Evolutionary conservation across 30 jellyfish, hydroid and myxozoan species (phyloP).

Genomic region (Chrysaora quinquecirrha): DNA sequence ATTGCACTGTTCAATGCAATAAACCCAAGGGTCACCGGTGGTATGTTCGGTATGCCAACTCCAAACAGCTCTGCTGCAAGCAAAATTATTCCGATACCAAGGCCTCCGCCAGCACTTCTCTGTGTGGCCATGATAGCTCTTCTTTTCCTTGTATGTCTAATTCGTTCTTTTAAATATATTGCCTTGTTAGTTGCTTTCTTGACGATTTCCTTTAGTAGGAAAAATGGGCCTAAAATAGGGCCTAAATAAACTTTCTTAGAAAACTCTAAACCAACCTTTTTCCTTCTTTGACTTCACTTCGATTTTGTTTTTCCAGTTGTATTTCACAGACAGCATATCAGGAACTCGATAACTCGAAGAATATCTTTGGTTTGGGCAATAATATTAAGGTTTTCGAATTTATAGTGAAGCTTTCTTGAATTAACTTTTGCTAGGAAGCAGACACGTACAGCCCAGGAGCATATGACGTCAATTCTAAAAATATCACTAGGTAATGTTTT

Average conservation of each 20-base stretch:
- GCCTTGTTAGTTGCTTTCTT: too few relatives aligned
- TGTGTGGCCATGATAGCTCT: background rate
- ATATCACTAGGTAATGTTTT: too few relatives aligned
- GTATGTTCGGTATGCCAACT: conserved; percentile 81
- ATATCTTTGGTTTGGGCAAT: background rate
- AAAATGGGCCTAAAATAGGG: conserved; percentile 22
- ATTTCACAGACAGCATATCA: background rate
- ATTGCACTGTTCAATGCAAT: conserved; percentile 77
- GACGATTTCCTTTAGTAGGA: too few relatives aligned
- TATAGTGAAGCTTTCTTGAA: too few relatives aligned
- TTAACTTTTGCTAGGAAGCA: too few relatives aligned
- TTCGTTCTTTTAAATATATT: too few relatives aligned
- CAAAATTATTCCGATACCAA: conserved; percentile 69
- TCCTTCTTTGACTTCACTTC: background rate
- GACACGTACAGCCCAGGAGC: too few relatives aligned
- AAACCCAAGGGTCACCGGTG: conserved; percentile 91
- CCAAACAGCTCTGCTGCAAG: conserved; percentile 73
- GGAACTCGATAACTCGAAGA: background rate
- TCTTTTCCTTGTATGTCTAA: background rate
- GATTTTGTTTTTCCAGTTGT: too few relatives aligned
- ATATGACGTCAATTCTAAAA: too few relatives aligned
- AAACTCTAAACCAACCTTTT: background rate
- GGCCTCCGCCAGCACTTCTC: conserved; percentile 74
- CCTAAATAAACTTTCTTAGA: background rate
- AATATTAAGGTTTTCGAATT: too few relatives aligned